These are phyloP conservation scores for Diachrysia chrysitis DNA, from an alignment of 2,888 invertebrate genomes.

Conservation along the genomic window DNA sequence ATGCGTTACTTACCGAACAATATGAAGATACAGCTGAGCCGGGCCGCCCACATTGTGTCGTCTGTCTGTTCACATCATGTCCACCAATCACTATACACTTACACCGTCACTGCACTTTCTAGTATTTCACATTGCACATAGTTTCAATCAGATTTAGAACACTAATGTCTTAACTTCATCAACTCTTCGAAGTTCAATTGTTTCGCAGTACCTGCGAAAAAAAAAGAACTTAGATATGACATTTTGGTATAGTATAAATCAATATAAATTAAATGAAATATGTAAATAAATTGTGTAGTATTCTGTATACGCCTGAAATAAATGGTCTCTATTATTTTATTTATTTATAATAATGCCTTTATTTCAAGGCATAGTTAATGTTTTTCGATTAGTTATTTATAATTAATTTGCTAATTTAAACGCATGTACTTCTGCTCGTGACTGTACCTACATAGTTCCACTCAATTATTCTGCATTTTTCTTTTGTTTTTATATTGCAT, in stretches of 20 bases:
- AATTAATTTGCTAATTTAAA: too few species aligned
- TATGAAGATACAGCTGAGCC: conserved; percentile 84
- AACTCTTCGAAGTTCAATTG: background rate
- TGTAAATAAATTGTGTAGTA: too few species aligned
- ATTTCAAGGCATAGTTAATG: too few species aligned
- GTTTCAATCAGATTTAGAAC: conserved; percentile 6
- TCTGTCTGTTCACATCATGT: conserved; percentile 79
- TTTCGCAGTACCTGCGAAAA: conserved; percentile 41
- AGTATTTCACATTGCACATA: conserved; percentile 47
- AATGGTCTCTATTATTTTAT: too few species aligned
- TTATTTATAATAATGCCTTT: too few species aligned
- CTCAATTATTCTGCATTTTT: background rate
- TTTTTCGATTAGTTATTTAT: too few species aligned
- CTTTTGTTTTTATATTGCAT: background rate
- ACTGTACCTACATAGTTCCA: background rate
- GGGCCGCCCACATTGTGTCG: conserved; percentile 84
- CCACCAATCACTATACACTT: conserved; percentile 69
- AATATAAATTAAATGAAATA: background rate
- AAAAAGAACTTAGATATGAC: too few species aligned
- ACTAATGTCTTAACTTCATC: conserved; percentile 3
- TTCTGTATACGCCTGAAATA: too few species aligned
- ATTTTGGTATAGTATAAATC: background rate
- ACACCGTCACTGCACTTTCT: conserved; percentile 53
- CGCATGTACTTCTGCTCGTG: background rate
- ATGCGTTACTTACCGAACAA: conserved; percentile 80